Percentiles rank a stretch among this genome's conserved stretches.
phyloP scores from a whole-genome alignment of 2,113 vertebrate species.

The Heloderma charlesbogerti region DNA sequence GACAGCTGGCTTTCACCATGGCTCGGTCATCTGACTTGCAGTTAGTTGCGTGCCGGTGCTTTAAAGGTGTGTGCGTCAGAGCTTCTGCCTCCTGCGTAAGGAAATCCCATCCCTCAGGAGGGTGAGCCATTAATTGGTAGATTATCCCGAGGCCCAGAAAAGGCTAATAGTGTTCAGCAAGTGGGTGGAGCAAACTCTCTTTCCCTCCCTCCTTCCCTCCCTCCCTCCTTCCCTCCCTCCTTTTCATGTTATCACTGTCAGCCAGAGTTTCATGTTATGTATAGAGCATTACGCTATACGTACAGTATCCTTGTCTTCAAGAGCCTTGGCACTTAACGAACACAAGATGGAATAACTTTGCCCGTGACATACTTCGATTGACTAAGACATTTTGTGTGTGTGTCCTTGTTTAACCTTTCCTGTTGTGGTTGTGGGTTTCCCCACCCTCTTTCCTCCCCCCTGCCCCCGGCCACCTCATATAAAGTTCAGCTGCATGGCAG shows the following conservation, averaged over 20 bases:
- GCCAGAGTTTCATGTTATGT: constrained; percentile 51
- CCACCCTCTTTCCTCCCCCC: constrained; percentile 29
- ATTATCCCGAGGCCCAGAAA: constrained; percentile 50
- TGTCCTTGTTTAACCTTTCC: constrained; percentile 69
- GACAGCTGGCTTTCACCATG: constrained; percentile 29
- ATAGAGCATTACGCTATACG: constrained; percentile 51
- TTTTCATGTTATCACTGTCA: constrained; percentile 31
- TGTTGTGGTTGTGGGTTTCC: constrained; percentile 39
- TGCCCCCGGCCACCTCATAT: constrained; percentile 51
- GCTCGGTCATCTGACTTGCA: constrained; percentile 17
- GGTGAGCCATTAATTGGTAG: constrained; percentile 38
- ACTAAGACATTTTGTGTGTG: constrained; percentile 58
- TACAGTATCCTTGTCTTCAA: constrained; percentile 31
- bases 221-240: neutral
- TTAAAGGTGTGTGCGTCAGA: constrained; percentile 33
- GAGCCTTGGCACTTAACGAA: constrained; percentile 34
- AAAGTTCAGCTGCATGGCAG: constrained; percentile 73
- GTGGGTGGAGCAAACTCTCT: constrained; percentile 21
- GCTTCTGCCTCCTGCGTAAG: constrained; percentile 35
- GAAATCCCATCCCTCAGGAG: constrained; percentile 44
- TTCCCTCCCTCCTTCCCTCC: too few species aligned
- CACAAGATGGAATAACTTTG: constrained; percentile 64
- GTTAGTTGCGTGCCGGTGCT: neutral
- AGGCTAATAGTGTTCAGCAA: constrained; percentile 40
- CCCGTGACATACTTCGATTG: constrained; percentile 49